Conservation (phyloP, 1,140 invertebrate species). For the Luehdorfia chinensis region DNA sequence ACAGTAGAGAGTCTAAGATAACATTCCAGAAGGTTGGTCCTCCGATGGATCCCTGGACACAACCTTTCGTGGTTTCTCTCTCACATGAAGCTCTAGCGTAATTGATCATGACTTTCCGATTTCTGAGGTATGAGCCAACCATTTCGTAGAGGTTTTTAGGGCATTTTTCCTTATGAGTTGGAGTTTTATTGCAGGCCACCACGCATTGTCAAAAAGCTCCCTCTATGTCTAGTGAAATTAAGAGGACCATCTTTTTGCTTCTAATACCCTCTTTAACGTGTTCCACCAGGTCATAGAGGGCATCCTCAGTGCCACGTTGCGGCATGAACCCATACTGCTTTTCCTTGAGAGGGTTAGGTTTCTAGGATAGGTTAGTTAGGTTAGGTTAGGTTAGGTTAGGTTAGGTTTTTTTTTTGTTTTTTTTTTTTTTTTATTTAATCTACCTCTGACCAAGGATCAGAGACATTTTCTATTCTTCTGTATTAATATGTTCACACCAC, state of each 20-base stretch:
- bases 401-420: background rate
- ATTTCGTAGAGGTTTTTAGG: background rate
- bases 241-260: background rate
- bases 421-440: background rate
- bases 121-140: background rate
- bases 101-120: background rate
- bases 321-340: too few relatives aligned
- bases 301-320: too few relatives aligned
- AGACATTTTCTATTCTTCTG: too few relatives aligned
- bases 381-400: too few relatives aligned
- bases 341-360: too few relatives aligned
- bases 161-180: background rate
- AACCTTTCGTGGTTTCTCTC: conserved; percentile 16
- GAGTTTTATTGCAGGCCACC: conserved; percentile 10
- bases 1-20: conserved; percentile 4
- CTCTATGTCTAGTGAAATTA: background rate
- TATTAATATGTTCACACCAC: too few relatives aligned
- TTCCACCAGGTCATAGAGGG: too few relatives aligned
- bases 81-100: too few relatives aligned
- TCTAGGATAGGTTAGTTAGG: too few relatives aligned
- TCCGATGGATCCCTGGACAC: conserved; percentile 13
- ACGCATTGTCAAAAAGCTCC: background rate
- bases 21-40: conserved; percentile 11
- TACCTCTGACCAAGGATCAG: too few relatives aligned
- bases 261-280: too few relatives aligned